Evolutionary conservation across 2,113 vertebrate species (phyloP).

Genomic region (Larimichthys polyactis): DNA sequence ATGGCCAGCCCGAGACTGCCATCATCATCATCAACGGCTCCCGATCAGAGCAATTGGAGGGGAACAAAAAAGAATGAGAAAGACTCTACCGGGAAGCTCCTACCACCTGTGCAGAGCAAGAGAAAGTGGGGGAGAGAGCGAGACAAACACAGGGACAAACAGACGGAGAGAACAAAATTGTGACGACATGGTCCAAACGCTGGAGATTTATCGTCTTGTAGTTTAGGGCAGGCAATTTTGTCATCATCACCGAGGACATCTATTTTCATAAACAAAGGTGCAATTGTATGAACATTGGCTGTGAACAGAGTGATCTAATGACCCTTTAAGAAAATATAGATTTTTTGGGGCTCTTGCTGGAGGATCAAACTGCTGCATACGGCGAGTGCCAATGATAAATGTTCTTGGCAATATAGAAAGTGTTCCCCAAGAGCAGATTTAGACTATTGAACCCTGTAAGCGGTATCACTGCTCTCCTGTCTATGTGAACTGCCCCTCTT

Average conservation of each 20-base stretch:
- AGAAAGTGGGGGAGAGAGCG: slow-evolving; percentile 56
- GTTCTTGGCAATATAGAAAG: slow-evolving; percentile 54
- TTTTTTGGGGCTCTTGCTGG: slow-evolving; percentile 47
- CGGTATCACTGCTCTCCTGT: slow-evolving; percentile 65
- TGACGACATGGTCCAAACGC: slow-evolving; percentile 44
- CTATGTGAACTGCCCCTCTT: slow-evolving; percentile 44
- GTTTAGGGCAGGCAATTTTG: slow-evolving; percentile 66
- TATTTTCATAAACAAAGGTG: slow-evolving; percentile 73
- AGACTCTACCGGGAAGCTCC: slow-evolving; percentile 74
- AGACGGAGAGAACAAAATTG: slow-evolving; percentile 57
- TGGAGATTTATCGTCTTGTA: slow-evolving; percentile 63
- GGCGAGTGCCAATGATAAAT: slow-evolving; percentile 46
- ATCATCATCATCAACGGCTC: slow-evolving; percentile 81
- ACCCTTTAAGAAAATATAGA: slow-evolving; percentile 59
- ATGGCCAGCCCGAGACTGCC: slow-evolving; percentile 80
- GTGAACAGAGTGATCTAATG: slow-evolving; percentile 64
- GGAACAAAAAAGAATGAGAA: slow-evolving; percentile 81
- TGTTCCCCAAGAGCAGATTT: slow-evolving; percentile 62
- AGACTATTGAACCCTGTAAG: slow-evolving; percentile 63
- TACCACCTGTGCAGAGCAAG: slow-evolving; percentile 79
- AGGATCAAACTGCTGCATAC: slow-evolving; percentile 56
- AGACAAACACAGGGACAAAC: slow-evolving; percentile 51
- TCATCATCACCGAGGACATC: slow-evolving; percentile 69
- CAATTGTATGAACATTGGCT: slow-evolving; percentile 50
- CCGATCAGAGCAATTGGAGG: slow-evolving; percentile 80